Evolutionary conservation across 64 coral and sea anemone species (phyloP).

Genomic region (Stichodactyla helianthus): DNA sequence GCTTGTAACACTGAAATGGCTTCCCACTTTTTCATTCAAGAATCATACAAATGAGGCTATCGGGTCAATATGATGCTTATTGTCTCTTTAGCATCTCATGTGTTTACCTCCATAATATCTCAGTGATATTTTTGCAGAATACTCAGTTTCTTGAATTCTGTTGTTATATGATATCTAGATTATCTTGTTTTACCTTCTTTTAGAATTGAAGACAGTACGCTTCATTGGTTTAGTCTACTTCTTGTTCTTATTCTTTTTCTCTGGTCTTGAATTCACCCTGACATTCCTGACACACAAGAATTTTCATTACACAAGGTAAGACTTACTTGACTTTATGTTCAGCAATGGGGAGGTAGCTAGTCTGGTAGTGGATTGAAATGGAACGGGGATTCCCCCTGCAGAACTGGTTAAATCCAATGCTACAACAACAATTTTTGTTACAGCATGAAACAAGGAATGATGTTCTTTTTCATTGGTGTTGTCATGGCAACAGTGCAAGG

Average conservation of each 20-base stretch:
- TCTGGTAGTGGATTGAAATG: too few relatives aligned
- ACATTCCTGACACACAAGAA: conserved; percentile 95
- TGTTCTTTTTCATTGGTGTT: conserved; percentile 93
- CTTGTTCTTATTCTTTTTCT: conserved; percentile 91
- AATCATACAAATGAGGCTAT: too few relatives aligned
- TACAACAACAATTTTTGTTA: background rate
- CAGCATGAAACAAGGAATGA: conserved; percentile 98
- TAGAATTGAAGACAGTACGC: conserved; percentile 72
- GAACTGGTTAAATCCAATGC: too few relatives aligned
- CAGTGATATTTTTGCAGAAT: too few relatives aligned
- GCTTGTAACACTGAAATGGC: too few relatives aligned
- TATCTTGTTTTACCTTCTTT: conserved; percentile 1
- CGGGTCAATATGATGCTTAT: too few relatives aligned
- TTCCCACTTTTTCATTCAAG: too few relatives aligned
- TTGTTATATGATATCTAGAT: background rate
- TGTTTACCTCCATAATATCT: too few relatives aligned
- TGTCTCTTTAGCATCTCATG: too few relatives aligned
- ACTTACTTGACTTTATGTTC: background rate
- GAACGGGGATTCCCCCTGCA: too few relatives aligned
- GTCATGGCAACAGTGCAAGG: conserved; percentile 91
- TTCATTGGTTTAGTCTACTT: conserved; percentile 82
- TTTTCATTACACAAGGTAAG: conserved; percentile 91
- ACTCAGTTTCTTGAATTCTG: too few relatives aligned
- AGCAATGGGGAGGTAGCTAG: background rate
- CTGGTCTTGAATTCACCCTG: conserved; percentile 93